A percentile compares a stretch with the other conserved stretches of the same genome.
Conservation (phyloP, 1,140 invertebrate genomes). For the Plutomurus gul region DNA sequence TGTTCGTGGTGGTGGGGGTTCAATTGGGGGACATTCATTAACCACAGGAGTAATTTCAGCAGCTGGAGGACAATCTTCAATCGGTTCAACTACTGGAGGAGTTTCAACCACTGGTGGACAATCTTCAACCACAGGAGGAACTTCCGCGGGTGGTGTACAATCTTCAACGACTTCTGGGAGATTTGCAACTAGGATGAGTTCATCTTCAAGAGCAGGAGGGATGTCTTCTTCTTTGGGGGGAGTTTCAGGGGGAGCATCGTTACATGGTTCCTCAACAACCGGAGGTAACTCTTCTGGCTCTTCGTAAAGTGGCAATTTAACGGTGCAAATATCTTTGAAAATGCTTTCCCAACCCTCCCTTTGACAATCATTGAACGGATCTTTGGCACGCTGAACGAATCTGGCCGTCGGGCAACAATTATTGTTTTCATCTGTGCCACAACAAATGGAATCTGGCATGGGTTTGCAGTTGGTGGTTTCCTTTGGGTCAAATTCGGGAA, state of each 20-base stretch:
- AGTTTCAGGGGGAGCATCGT: no score
- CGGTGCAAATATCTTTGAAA: not conserved
- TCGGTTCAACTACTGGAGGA: not conserved
- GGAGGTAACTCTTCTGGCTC: not conserved
- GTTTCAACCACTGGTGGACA: no score
- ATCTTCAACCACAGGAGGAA: not conserved
- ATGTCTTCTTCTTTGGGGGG: not conserved
- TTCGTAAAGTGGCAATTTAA: not conserved
- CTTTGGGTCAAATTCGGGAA: not conserved
- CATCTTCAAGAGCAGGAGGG: not conserved
- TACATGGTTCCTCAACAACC: not conserved
- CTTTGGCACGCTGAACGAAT: not conserved
- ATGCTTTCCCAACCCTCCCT: not conserved
- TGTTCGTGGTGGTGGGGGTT: not conserved
- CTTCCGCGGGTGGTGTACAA: not conserved
- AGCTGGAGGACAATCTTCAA: not conserved
- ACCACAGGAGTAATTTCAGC: not conserved
- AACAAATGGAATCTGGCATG: not conserved
- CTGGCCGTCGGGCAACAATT: not conserved
- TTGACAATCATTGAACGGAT: not conserved
- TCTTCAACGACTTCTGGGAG: not conserved
- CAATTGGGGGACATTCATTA: not conserved
- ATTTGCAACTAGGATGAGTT: not conserved
- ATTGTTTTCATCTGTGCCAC: not conserved
- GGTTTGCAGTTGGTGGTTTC: not conserved